phyloP scores from a whole-genome alignment of 2,113 vertebrate species.

The Fulica atra region DNA sequence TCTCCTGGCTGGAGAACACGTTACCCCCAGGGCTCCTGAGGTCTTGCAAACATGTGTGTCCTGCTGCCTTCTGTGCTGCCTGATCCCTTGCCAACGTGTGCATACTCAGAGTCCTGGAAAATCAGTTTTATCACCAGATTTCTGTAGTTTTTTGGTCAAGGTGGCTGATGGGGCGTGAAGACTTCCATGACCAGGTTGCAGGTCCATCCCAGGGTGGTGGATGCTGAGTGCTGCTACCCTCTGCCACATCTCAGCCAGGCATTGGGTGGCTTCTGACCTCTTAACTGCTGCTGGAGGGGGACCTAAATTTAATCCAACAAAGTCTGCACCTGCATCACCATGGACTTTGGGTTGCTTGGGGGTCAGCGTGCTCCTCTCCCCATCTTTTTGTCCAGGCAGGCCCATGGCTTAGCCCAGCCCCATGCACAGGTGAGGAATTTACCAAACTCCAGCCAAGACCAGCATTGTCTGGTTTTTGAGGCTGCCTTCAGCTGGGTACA shows the following conservation, averaged over 20 bases:
- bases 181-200: not conserved
- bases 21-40: not conserved
- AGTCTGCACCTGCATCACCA: rapidly evolving
- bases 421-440: not conserved
- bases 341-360: not conserved
- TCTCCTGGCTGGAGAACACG: not conserved
- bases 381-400: not conserved
- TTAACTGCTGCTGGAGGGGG: not conserved
- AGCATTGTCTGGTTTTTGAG: not conserved
- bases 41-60: rapidly evolving
- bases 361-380: not conserved
- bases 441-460: not conserved
- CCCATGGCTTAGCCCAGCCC: not conserved
- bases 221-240: not conserved
- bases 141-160: not conserved
- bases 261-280: not conserved
- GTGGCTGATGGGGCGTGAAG: rapidly evolving
- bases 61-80: rapidly evolving
- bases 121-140: rapidly evolving
- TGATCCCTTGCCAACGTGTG: rapidly evolving
- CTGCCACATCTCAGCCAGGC: rapidly evolving
- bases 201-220: not conserved
- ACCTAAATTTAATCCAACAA: not conserved
- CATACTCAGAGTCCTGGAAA: not conserved
- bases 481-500: not conserved